Base-by-base conservation (phyloP, 1,140 invertebrate species). In the Lucilia cuprina region DNA sequence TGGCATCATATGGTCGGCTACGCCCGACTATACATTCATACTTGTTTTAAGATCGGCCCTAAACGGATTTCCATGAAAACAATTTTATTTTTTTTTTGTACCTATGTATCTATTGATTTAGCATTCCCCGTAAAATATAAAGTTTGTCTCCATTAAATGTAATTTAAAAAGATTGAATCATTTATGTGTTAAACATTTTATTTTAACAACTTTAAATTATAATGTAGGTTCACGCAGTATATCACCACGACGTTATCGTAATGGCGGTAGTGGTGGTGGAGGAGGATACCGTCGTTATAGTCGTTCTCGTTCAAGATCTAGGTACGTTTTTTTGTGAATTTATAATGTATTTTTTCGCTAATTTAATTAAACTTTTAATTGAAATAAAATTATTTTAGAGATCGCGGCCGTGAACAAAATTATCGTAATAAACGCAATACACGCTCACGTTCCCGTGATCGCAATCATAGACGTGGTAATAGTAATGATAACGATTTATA, bases 401-500 rank as follows among this genome's bases (percentile, higher is more conserved):
- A 86, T 2, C 85, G 89, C 2, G 89, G 50, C 4, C 85, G 89
- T 2, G 89, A 91, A 13, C 89, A 82, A 82, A 84, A 83, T 77
- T 83, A 83, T 50, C 84, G 85, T 7, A 82, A 80, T 77, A 49
- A 49, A 80, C 84, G 83, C 55, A 86, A 85, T 83, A 41, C 83
- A 0, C 82, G 86, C 34, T 83, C 83, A 34, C 84, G 88, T 4
- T 85, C 83, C 41, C 80, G 85, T n/a, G 75, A 70, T 49, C 35
- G 84, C 17, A 35, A 70, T 25, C 41, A 87, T 82, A 84, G 86
- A 10, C 83, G 86, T 0, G 82, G 82, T 9, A 84, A 84, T 30
- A 87, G 86, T 34, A 84, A 77, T 4, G 88, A 91, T 25, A 86
- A 87, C 21, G 90, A 91, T 83, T 78, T 90, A 17, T 91, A 91